Evolutionary conservation across 2,113 vertebrate genomes (phyloP).

Genomic region (Beaufortia kweichowensis): DNA sequence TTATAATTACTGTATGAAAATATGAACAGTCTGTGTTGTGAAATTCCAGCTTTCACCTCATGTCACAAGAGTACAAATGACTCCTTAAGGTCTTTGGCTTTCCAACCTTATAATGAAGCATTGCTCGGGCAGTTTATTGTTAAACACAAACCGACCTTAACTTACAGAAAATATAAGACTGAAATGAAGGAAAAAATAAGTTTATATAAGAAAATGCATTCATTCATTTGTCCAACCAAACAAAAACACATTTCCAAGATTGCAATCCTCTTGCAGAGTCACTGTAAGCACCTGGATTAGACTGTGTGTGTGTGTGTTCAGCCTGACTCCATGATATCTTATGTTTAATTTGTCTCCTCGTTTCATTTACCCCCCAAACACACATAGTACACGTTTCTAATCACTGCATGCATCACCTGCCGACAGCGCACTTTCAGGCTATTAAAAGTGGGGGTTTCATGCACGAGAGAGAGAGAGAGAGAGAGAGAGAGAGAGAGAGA

Average conservation of each 20-base stretch:
- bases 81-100: not conserved
- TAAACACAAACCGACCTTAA: not conserved
- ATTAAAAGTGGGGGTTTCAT: conserved; percentile 49
- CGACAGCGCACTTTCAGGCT: conserved; percentile 32
- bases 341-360: conserved; percentile 24
- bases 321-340: conserved; percentile 2
- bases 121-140: no score
- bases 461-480: not conserved
- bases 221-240: conserved; percentile 16
- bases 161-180: no score
- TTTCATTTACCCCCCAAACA: conserved; percentile 19
- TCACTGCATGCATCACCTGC: not conserved
- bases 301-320: not conserved
- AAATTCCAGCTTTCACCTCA: not conserved
- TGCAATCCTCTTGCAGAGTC: conserved; percentile 24
- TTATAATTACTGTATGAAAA: conserved; percentile 9
- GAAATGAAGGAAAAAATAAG: no score
- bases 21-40: not conserved
- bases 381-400: conserved; percentile 6
- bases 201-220: not conserved
- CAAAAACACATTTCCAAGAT: not conserved
- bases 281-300: conserved; percentile 26
- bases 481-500: not conserved
- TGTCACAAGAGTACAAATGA: not conserved
- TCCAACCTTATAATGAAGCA: no score